Conservation (phyloP, 2,888 invertebrate species). For the Eledone cirrhosa region DNA sequence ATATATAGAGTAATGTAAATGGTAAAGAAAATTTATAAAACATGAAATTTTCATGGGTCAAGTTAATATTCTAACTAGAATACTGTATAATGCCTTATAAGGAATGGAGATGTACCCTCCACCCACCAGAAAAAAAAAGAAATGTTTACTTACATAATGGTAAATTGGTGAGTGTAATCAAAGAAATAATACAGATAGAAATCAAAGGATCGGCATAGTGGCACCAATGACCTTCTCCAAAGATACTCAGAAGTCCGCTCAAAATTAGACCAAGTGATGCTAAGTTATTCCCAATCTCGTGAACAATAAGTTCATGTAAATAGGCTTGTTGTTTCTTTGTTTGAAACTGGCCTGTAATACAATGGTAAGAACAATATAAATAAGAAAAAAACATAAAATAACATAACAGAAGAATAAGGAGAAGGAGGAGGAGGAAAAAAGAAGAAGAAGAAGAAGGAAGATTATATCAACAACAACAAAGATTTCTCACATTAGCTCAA, state of each 20-base stretch:
- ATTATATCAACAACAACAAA: neutral
- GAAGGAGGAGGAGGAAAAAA: neutral
- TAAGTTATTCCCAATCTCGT: constrained; percentile 10
- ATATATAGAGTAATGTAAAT: too few species aligned
- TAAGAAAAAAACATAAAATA: neutral
- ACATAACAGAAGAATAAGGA: neutral
- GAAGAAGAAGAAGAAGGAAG: neutral
- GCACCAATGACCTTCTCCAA: constrained; percentile 19
- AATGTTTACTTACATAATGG: constrained; percentile 1
- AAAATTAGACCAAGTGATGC: neutral
- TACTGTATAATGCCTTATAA: too few species aligned
- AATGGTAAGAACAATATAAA: neutral
- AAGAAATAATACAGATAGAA: neutral
- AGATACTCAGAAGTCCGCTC: neutral
- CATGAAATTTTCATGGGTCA: too few species aligned
- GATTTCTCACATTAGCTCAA: too few species aligned
- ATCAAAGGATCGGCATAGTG: constrained; percentile 14
- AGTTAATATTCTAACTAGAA: too few species aligned
- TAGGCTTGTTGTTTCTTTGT: too few species aligned
- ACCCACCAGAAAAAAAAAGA: too few species aligned
- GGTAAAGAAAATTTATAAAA: too few species aligned
- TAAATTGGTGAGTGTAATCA: neutral
- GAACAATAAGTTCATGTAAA: neutral
- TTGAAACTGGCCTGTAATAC: neutral
- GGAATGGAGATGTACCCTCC: too few species aligned